Percentiles rank a stretch among this genome's conserved stretches.
These are phyloP conservation scores for Ophioninae sp. DNA, from an alignment of 2,888 invertebrate species.

Conservation along the genomic window DNA sequence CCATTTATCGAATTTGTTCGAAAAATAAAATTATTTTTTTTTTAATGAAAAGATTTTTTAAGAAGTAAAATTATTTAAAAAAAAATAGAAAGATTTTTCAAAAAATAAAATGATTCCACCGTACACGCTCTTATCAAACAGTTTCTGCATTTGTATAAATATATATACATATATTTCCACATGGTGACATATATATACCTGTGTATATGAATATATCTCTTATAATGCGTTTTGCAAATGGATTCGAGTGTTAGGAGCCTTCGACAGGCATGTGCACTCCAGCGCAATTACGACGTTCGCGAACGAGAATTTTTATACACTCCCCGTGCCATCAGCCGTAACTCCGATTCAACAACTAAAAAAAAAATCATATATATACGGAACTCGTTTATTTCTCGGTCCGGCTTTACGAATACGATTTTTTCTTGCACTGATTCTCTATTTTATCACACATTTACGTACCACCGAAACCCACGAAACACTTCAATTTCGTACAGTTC, in stretches of 20 bases:
- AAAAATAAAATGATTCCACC: too few species aligned
- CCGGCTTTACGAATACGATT: background rate
- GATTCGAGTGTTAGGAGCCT: background rate
- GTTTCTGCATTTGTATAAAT: too few species aligned
- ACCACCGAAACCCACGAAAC: constrained; percentile 5
- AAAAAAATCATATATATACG: background rate
- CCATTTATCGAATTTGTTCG: too few species aligned
- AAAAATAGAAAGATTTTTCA: too few species aligned
- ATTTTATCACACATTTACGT: constrained; percentile 31
- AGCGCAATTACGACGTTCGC: constrained; percentile 43
- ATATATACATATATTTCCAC: background rate
- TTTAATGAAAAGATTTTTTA: too few species aligned
- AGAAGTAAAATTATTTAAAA: too few species aligned
- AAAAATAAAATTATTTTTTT: too few species aligned
- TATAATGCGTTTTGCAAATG: background rate
- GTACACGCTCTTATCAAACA: too few species aligned
- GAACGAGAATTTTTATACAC: constrained; percentile 12
- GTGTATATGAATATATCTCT: background rate
- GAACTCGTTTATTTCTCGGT: background rate
- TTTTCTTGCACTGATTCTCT: constrained; percentile 18
- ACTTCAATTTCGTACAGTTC: constrained; percentile 22
- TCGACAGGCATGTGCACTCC: background rate
- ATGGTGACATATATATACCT: too few species aligned
- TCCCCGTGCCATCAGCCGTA: background rate
- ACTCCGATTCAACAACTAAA: constrained; percentile 8